Evolutionary conservation across 2,797 vertebrate species (phyloP).

Genomic region (Serranus cabrilla): DNA sequence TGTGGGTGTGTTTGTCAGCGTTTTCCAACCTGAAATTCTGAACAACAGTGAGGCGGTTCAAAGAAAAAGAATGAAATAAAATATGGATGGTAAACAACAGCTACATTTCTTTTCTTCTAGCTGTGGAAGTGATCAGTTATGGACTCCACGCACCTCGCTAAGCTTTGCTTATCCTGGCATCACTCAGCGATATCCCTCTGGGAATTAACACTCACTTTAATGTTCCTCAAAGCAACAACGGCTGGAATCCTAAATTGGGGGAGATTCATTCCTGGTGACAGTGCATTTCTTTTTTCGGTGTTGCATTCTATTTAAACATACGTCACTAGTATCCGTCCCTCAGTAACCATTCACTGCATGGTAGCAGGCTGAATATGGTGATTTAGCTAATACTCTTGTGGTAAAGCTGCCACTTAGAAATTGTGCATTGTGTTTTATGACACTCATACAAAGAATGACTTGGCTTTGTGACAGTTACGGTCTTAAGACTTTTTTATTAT

Average conservation of each 20-base stretch:
- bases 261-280: constrained; percentile 33
- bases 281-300: constrained; percentile 12
- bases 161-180: constrained; percentile 67
- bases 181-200: constrained; percentile 40
- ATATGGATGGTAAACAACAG: constrained; percentile 62
- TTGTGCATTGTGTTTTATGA: neutral
- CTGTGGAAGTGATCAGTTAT: constrained; percentile 67
- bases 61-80: constrained; percentile 48
- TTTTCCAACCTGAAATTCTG: constrained; percentile 43
- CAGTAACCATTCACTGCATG: constrained; percentile 10
- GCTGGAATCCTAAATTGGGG: constrained; percentile 57
- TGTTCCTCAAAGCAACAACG: constrained; percentile 46
- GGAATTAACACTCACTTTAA: constrained; percentile 65
- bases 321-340: constrained; percentile 2
- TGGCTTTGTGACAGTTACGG: neutral
- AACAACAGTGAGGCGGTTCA: constrained; percentile 47
- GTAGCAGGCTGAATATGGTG: neutral
- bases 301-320: constrained; percentile 7
- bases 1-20: constrained; percentile 23
- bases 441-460: neutral
- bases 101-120: constrained; percentile 48
- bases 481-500: neutral
- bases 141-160: constrained; percentile 50
- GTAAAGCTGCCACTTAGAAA: neutral
- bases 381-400: neutral